A percentile compares a stretch with the other conserved stretches of the same genome.
phyloP scores from a whole-genome alignment of 2,113 vertebrate species.

The Furnarius figulus region DNA sequence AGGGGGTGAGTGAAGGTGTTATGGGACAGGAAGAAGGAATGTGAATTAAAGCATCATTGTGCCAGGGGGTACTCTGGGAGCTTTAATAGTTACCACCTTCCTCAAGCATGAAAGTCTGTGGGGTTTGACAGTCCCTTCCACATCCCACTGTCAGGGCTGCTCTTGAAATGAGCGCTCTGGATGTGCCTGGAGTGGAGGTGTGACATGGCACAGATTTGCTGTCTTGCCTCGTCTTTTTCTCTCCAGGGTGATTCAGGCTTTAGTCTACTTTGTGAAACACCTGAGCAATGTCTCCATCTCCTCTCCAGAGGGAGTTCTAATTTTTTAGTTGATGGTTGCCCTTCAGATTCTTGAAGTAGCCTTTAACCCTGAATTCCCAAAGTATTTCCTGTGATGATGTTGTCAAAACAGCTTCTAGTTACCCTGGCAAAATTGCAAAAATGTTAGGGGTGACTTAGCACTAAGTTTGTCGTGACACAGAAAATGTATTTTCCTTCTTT shows the following conservation, averaged over 20 bases:
- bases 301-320: background rate
- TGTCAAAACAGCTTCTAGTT: slow-evolving; percentile 23
- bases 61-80: background rate
- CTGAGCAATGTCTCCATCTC: background rate
- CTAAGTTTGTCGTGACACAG: background rate
- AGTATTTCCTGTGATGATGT: slow-evolving; percentile 9
- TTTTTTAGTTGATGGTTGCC: background rate
- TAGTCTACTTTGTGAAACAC: background rate
- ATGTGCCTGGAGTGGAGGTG: background rate
- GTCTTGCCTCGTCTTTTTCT: background rate
- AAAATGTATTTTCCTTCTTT: background rate
- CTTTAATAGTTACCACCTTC: background rate
- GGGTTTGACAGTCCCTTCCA: background rate
- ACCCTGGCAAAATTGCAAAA: slow-evolving; percentile 3
- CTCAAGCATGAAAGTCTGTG: background rate
- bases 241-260: background rate
- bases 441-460: background rate
- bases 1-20: background rate
- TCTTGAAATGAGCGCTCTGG: background rate
- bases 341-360: background rate
- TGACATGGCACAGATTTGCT: background rate
- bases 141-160: background rate
- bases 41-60: background rate
- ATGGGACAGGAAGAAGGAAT: background rate
- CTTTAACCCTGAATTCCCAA: background rate